These are phyloP conservation scores for Anoplopoma fimbria DNA, from an alignment of 2,113 vertebrate species.

Conservation along the genomic window DNA sequence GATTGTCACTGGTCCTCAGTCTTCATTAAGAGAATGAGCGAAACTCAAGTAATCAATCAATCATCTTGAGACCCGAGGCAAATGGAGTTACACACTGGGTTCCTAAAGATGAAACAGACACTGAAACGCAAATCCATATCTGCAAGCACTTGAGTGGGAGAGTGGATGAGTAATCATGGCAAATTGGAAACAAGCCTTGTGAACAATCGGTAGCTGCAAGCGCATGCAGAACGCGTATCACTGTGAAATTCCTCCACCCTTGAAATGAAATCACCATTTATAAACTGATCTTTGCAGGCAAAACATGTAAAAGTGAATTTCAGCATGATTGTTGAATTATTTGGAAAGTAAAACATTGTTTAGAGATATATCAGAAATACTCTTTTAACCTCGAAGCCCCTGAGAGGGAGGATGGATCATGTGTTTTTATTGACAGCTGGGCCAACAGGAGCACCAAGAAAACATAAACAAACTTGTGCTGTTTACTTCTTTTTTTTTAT, in stretches of 20 bases:
- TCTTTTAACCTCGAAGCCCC: not conserved
- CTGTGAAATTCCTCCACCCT: constrained; percentile 4
- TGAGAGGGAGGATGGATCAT: constrained; percentile 1
- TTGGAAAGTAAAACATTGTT: not conserved
- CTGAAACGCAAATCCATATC: constrained; percentile 66
- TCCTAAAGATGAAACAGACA: constrained; percentile 65
- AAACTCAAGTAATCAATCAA: constrained; percentile 58
- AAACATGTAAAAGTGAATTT: not conserved
- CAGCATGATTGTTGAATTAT: not conserved
- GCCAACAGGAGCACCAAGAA: no score
- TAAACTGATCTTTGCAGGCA: not conserved
- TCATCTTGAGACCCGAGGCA: constrained; percentile 43
- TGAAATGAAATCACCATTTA: not conserved
- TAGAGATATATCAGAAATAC: not conserved
- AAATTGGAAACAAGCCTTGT: constrained; percentile 64
- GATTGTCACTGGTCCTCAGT: constrained; percentile 52
- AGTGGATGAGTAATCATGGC: constrained; percentile 64
- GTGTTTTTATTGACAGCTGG: no score
- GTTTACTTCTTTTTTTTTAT: no score
- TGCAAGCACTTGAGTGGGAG: constrained; percentile 60
- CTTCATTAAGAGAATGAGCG: constrained; percentile 54
- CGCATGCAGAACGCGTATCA: constrained; percentile 17
- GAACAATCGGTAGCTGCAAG: constrained; percentile 56
- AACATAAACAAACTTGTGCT: no score
- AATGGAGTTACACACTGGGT: constrained; percentile 56